Percentiles rank a stretch among this genome's conserved stretches.
Evolutionary conservation across 92 coral and sea anemone genomes (phyloP).

Genomic region (Hydrozoanthus gracilis): DNA sequence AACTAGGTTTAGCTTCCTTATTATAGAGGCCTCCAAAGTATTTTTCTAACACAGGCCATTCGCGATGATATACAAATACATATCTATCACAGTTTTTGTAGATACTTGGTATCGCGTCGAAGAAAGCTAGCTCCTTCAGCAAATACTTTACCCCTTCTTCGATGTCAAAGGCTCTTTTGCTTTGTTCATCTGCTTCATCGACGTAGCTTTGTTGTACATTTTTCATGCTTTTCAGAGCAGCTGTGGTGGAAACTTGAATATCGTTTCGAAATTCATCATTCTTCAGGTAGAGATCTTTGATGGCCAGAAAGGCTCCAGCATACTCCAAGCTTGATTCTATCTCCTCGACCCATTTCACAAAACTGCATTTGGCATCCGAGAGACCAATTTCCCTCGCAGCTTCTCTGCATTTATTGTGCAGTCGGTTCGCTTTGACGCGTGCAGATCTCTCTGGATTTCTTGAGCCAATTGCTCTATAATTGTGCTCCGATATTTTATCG

Average conservation of each 20-base stretch:
- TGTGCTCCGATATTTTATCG: slow-evolving; percentile 82
- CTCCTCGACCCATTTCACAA: slow-evolving; percentile 76
- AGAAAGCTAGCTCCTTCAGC: slow-evolving; percentile 78
- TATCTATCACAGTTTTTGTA: slow-evolving; percentile 67
- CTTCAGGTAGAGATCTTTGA: slow-evolving; percentile 66
- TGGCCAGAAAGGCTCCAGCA: slow-evolving; percentile 53
- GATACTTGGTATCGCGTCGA: slow-evolving; percentile 62
- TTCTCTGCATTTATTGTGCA: slow-evolving; percentile 82
- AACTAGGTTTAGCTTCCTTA: slow-evolving; percentile 56
- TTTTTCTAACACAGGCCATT: slow-evolving; percentile 83
- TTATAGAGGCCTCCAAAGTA: slow-evolving; percentile 76
- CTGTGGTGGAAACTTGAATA: slow-evolving; percentile 64
- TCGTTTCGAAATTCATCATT: slow-evolving; percentile 75
- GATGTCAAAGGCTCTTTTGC: slow-evolving; percentile 46
- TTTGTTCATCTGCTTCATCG: slow-evolving; percentile 5
- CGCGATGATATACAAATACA: slow-evolving; percentile 85
- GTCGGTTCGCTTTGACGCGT: slow-evolving; percentile 65
- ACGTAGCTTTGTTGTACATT: slow-evolving; percentile 63
- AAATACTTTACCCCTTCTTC: slow-evolving; percentile 83
- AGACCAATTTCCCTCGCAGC: slow-evolving; percentile 57
- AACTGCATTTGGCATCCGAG: slow-evolving; percentile 44
- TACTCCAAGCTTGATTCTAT: slow-evolving; percentile 71
- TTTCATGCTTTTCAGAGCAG: slow-evolving; percentile 67
- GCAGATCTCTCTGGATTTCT: slow-evolving; percentile 84
- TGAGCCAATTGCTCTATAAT: slow-evolving; percentile 79